Conservation (phyloP, 2,797 vertebrate species). For the Anguilla obscura region DNA sequence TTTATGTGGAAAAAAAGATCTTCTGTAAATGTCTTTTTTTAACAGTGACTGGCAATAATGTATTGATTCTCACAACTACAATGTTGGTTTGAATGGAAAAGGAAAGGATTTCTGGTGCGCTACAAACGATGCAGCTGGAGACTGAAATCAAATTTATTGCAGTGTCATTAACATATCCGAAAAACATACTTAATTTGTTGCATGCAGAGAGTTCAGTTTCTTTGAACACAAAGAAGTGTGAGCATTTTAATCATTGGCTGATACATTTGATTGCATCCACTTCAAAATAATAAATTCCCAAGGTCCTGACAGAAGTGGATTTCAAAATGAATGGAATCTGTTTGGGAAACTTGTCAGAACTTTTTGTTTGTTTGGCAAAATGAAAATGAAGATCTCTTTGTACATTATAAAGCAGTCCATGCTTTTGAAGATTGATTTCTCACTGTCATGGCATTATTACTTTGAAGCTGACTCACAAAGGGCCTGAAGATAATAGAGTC, state of each 20-base stretch:
- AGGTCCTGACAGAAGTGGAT: constrained; percentile 15
- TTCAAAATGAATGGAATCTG: constrained; percentile 21
- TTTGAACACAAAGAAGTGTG: background rate
- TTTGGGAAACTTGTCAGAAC: constrained; percentile 13
- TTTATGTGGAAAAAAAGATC: background rate
- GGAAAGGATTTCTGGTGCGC: background rate
- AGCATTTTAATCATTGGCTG: constrained; percentile 24
- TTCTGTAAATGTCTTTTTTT: background rate
- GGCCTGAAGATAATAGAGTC: constrained; percentile 22
- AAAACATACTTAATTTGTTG: background rate
- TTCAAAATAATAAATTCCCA: constrained; percentile 35
- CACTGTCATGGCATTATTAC: background rate
- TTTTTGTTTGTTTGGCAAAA: constrained; percentile 38
- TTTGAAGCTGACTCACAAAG: background rate
- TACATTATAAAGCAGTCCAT: constrained; percentile 27
- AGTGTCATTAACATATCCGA: background rate
- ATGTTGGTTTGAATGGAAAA: background rate
- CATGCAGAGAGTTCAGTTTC: background rate
- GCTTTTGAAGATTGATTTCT: constrained; percentile 37
- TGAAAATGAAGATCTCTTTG: constrained; percentile 34
- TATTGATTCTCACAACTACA: background rate
- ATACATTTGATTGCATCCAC: constrained; percentile 20
- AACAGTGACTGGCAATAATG: background rate
- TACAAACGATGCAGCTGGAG: background rate
- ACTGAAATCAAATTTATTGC: background rate